Percentiles rank a stretch among this genome's conserved stretches.
Conservation (phyloP, 2,888 invertebrate genomes). For the Ectropis crepuscularia region DNA sequence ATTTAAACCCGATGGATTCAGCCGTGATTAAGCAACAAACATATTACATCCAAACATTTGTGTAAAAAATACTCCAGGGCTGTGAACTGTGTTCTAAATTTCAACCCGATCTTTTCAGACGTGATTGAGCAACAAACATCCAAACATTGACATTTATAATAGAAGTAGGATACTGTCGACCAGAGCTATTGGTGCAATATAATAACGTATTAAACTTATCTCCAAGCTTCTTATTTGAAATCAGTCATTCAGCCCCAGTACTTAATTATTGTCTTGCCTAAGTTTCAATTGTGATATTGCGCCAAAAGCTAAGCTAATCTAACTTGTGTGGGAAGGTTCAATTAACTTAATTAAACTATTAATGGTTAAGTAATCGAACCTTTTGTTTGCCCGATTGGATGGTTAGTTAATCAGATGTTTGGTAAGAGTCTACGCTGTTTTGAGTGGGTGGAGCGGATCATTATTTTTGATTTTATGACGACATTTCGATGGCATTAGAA, state of each 20-base stretch:
- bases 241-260: background rate
- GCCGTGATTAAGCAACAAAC: too few species aligned
- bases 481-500: background rate
- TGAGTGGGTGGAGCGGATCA: background rate
- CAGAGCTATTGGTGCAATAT: too few species aligned
- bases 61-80: too few species aligned
- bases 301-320: slow-evolving; percentile 6
- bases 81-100: too few species aligned
- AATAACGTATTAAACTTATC: too few species aligned
- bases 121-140: too few species aligned
- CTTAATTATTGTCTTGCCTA: slow-evolving; percentile 3
- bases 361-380: slow-evolving; percentile 23
- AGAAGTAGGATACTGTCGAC: too few species aligned
- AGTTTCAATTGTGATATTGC: slow-evolving; percentile 14
- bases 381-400: slow-evolving; percentile 24
- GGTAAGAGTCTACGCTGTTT: background rate
- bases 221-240: background rate
- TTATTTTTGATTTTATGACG: background rate
- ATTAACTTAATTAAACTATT: slow-evolving; percentile 27
- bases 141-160: too few species aligned
- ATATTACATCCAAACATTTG: too few species aligned
- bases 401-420: slow-evolving; percentile 17
- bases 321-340: slow-evolving; percentile 21
- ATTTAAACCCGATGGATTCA: too few species aligned
- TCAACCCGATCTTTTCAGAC: too few species aligned